phyloP scores from a whole-genome alignment of 2,113 vertebrate genomes.

The Corydoras sp. region DNA sequence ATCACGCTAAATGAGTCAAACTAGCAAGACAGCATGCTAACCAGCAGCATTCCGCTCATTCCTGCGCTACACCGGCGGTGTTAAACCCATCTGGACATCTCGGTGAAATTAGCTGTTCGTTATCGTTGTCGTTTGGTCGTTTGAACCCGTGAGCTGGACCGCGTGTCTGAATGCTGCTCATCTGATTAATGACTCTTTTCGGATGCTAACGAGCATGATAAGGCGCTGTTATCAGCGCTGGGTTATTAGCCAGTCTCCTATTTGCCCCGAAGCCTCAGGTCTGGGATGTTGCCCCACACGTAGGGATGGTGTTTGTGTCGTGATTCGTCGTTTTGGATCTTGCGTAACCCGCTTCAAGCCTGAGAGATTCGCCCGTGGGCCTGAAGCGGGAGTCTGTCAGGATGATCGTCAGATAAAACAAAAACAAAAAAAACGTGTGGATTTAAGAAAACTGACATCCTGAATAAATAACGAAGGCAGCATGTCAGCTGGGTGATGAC shows the following conservation, averaged over 20 bases:
- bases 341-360: neutral
- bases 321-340: conserved; percentile 1
- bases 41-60: neutral
- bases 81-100: neutral
- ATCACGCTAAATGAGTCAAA: neutral
- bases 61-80: neutral
- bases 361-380: neutral
- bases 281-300: neutral
- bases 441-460: too few relatives aligned
- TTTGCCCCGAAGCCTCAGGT: conserved; percentile 6
- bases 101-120: too few relatives aligned
- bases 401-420: too few relatives aligned
- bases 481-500: too few relatives aligned
- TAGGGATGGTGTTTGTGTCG: neutral
- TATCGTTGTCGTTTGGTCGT: too few relatives aligned
- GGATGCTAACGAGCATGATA: conserved; percentile 12
- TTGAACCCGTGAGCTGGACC: neutral
- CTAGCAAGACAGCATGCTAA: neutral
- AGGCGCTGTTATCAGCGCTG: conserved; percentile 9
- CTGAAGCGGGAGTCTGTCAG: neutral
- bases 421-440: too few relatives aligned
- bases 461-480: too few relatives aligned
- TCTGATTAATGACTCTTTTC: conserved; percentile 3
- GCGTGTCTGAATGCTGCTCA: neutral
- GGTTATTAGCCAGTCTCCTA: conserved; percentile 6